Percentiles rank a stretch among this genome's conserved stretches.
phyloP scores from a whole-genome alignment of 2,113 vertebrate species.

The Menidia beryllina region DNA sequence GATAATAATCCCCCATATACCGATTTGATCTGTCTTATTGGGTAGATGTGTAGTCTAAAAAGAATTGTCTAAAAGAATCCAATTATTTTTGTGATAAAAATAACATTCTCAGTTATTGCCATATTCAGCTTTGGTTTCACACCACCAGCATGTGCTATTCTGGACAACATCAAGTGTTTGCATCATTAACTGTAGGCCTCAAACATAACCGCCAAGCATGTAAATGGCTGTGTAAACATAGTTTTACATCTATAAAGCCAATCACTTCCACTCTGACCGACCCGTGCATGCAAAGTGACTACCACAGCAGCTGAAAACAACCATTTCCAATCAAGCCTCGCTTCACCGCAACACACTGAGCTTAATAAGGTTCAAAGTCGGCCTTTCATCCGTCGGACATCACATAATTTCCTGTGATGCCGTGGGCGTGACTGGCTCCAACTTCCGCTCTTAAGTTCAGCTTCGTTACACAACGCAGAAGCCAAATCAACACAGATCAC shows the following conservation, averaged over 20 bases:
- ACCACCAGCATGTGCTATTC: no score
- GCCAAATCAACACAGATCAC: slow-evolving; percentile 34
- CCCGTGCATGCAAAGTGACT: neutral
- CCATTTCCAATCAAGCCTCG: slow-evolving; percentile 28
- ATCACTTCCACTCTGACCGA: slow-evolving; percentile 14
- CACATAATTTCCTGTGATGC: neutral
- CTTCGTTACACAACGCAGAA: slow-evolving; percentile 23
- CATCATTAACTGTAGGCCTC: neutral
- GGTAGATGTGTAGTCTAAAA: neutral
- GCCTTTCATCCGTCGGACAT: slow-evolving; percentile 60
- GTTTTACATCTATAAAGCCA: slow-evolving; percentile 30
- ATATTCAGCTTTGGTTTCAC: neutral
- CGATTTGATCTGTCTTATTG: slow-evolving; percentile 1
- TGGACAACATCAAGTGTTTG: neutral
- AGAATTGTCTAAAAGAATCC: neutral
- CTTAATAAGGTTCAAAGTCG: slow-evolving; percentile 38
- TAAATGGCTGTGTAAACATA: slow-evolving; percentile 15
- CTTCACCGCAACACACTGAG: slow-evolving; percentile 25
- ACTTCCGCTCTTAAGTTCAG: slow-evolving; percentile 18
- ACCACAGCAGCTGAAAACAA: slow-evolving; percentile 34
- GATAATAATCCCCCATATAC: neutral
- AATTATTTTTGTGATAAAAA: neutral
- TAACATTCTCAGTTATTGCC: neutral
- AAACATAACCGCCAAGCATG: slow-evolving; percentile 13
- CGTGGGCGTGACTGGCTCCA: slow-evolving; percentile 23